Evolutionary conservation across 2,888 invertebrate genomes (phyloP), one percentile per base, ranked within the genome.

Genomic region (Limnephilus lunatus): DNA sequence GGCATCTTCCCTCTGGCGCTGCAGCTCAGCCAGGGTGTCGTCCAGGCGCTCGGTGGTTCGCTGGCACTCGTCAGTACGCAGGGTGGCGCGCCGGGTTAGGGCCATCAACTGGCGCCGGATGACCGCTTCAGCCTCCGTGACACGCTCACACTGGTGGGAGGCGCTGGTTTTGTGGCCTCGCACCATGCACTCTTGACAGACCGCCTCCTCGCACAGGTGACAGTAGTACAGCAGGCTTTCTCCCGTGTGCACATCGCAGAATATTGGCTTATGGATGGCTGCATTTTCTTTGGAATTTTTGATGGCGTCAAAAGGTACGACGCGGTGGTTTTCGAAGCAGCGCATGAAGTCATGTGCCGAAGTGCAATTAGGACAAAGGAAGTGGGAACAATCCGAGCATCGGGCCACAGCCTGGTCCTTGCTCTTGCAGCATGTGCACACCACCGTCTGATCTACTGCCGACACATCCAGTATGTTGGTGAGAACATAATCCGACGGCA

Each of bases 311-410:
- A 99, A 97, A 85, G 98, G 97, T 90, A 99, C 97, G 81, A 99
- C 99, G 95, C 98, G 97, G 95, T 99, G 99, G 94, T 98, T 98
- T 95, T 99, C 99, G 95, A 99, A 99, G 96, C 99, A 99, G 94
- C 99, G 97, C 99, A 99, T 99, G 95, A 98, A 99, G 95, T 98
- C 98, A 95, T 99, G 99, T 92, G 99, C 99, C 82, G 98, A 98
- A 94, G 99, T 98, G 96, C 99, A 99, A 95, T 98, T 98, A 93
- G 98, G 97, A 95, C 99, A 99, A 89, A 99, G 96, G 95, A 99
- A 98, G 95, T 98, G 98, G 94, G 98, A 98, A 96, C 99, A 99
- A 95, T 99, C 99, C 94, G 98, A 98, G 96, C 99, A 99, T 93
- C 99, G 97, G 19, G 99, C 99, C 90, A 99, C 98, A 30, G 99